These are phyloP conservation scores for Esox lucius DNA, from an alignment of 2,797 vertebrate genomes.

Conservation along the genomic window DNA sequence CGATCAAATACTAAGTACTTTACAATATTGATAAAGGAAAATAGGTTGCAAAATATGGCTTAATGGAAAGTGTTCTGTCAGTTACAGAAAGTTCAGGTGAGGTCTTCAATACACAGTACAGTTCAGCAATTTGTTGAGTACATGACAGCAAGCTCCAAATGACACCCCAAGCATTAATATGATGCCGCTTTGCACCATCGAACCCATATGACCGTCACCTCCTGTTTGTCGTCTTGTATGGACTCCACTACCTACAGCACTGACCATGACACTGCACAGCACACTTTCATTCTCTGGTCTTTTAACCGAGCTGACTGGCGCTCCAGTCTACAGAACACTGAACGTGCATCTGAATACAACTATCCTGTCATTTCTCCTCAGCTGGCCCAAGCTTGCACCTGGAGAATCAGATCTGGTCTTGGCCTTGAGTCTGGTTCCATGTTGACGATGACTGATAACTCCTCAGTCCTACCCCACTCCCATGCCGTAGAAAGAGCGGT, in stretches of 20 bases:
- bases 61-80: background rate
- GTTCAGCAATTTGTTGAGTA: conserved; percentile 46
- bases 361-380: background rate
- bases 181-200: conserved; percentile 64
- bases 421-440: no score
- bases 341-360: conserved; percentile 34
- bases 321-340: conserved; percentile 30
- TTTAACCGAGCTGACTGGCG: conserved; percentile 32
- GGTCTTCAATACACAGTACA: conserved; percentile 64
- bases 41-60: conserved; percentile 4
- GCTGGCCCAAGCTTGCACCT: no score
- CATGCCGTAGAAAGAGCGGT: conserved; percentile 18
- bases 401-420: no score
- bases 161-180: conserved; percentile 62
- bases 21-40: conserved; percentile 21
- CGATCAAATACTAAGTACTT: conserved; percentile 38
- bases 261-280: conserved; percentile 57
- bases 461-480: background rate
- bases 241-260: conserved; percentile 54
- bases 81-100: conserved; percentile 24
- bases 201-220: conserved; percentile 54
- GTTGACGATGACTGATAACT: no score
- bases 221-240: conserved; percentile 57
- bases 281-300: conserved; percentile 48
- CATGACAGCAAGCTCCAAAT: conserved; percentile 49